Evolutionary conservation across 2,888 invertebrate genomes (phyloP), one percentile per base, ranked within the genome.

Genomic region (Meliscaeva auricollis): DNA sequence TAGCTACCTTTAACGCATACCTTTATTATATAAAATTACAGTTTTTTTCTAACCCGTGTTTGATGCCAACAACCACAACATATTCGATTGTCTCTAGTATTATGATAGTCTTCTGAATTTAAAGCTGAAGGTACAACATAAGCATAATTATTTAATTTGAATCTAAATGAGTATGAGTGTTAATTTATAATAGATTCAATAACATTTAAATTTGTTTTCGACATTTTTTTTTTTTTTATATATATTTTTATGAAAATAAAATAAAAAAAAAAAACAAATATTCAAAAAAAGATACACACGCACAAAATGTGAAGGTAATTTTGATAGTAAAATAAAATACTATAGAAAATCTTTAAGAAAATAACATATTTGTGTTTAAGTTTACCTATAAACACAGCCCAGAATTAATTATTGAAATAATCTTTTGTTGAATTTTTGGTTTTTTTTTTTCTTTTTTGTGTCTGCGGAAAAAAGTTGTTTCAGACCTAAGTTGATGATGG

Each of bases 321-420:
- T 68, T 68, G 46, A 32, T 15, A 44, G 44, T 44, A 44, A 62
- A 62, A 44, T 26, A 41, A 44, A 62, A 54, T 13, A 58, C 13
- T 20, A 20, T 20, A 13, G 15, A 20, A 44, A n/a, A 62, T 15
- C 9, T 30, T 30, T n/a, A 3, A 22, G 8, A 20, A 11, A 58
- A 52, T 8, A 58, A 69, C 54, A 38, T 54, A 30, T 20, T 81
- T 38, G 38, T 38, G 38, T 3, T 38, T 8, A 38, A 38, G 76
- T 48, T 76, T 64, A 66, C 15, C 46, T 69, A 48, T 22, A 44
- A 26, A 69, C 64, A 64, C 75, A 70, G 32, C 38, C 15, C 5
- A 30, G 62, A 75, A 81, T 81, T 81, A 81, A 81, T 81, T 81
- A 81, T 68, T 75, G 48, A 62, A 75, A 75, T 75, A 56, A 69